Percentiles rank a stretch among this genome's conserved stretches.
These are phyloP conservation scores for Lacerta bilineata DNA, from an alignment of 2,797 vertebrate species.

Conservation along the genomic window DNA sequence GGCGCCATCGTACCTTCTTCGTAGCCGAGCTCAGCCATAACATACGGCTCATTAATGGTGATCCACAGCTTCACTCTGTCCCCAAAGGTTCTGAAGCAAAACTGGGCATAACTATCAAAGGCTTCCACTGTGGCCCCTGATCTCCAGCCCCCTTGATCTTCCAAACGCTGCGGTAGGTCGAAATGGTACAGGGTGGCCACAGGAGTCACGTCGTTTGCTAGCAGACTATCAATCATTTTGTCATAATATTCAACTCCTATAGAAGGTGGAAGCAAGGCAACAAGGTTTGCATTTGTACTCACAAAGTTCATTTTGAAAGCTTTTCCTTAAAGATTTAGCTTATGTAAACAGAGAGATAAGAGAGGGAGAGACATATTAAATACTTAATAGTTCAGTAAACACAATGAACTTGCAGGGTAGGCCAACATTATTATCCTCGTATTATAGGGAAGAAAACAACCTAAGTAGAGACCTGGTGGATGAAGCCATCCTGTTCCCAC, in stretches of 20 bases:
- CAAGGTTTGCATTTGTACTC: conserved; percentile 39
- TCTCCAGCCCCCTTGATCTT: conserved; percentile 84
- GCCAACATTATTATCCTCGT: not conserved
- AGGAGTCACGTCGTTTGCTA: conserved; percentile 77
- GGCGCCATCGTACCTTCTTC: conserved; percentile 80
- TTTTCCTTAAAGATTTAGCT: not conserved
- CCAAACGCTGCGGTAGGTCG: conserved; percentile 85
- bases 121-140: conserved; percentile 70
- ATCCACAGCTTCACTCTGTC: conserved; percentile 87
- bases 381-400: not conserved
- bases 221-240: conserved; percentile 85
- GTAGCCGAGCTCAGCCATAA: conserved; percentile 78
- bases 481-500: not conserved
- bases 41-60: conserved; percentile 85
- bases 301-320: conserved; percentile 10
- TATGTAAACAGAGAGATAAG: not conserved
- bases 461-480: not conserved
- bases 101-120: conserved; percentile 83
- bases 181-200: conserved; percentile 87
- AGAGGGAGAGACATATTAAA: not conserved
- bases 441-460: not conserved
- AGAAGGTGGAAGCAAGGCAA: conserved; percentile 47
- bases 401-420: not conserved
- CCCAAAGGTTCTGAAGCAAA: conserved; percentile 87
- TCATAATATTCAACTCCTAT: conserved; percentile 86